Evolutionary conservation across 2,113 vertebrate genomes (phyloP), one percentile per base, ranked within the genome.

Genomic region (Poicephalus gulielmi): DNA sequence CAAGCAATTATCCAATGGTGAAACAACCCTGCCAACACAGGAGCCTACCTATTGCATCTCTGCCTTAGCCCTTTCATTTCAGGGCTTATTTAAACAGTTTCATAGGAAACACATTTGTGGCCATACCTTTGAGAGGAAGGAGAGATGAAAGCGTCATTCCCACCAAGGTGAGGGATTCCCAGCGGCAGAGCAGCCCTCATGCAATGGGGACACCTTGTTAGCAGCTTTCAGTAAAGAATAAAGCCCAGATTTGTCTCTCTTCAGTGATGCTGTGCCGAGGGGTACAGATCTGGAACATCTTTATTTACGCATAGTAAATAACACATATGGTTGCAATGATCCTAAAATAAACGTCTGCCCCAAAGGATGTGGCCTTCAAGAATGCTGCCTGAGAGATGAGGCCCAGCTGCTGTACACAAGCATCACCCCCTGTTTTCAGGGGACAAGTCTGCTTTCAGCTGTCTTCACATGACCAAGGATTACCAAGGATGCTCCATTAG

Each of bases 221-320:
- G 57, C 31, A 75, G 47, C 18, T 64, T 67, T 31, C 50, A 33
- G 35, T 64, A 50, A 62, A 79, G 35, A 85, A 47, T 10, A 68
- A 76, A 71, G 27, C 11, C 33, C 6, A 19, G 17, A 23, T 88
- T 67, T 47, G 33, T 3, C 17, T 64, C 43, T 46, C 30, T 70
- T 91, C 70, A 17, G 31, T 41, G 55, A 59, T 37, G n/a, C 43
- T 2, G 0, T 20, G 33, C 9, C 2, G 2, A 35, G 14, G 31
- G n/a, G 43, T 60, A 8, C 0, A 0, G 28, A n/a, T 17, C 1
- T 1, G 46, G 79, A 90, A n/a, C 0, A 0, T 17, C 11, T 80
- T 81, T 53, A 62, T 83, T 67, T 80, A 30, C 39, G 64, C 15
- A 3, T 18, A 30, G 27, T 33, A 76, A 90, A 39, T n/a, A 79